Conservation (phyloP, 2,888 invertebrate genomes). For the Thereva nobilitata region DNA sequence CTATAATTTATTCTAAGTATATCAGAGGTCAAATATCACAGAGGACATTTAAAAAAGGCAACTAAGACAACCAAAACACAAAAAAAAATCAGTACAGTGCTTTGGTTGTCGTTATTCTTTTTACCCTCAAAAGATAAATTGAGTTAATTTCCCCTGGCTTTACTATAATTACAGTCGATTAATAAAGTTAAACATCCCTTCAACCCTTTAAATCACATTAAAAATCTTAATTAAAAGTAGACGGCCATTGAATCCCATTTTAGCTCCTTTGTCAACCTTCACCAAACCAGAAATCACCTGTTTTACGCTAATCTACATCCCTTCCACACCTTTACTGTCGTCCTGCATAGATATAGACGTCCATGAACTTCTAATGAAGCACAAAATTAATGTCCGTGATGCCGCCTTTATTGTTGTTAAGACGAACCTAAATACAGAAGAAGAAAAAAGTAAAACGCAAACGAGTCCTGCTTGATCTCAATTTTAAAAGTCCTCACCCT, state of each 20-base stretch:
- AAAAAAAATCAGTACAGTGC: no score
- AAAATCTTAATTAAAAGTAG: conserved; percentile 39
- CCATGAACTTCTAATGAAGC: conserved; percentile 34
- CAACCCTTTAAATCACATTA: conserved; percentile 33
- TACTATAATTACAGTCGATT: conserved; percentile 6
- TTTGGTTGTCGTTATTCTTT: no score
- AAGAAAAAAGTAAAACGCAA: conserved; percentile 10
- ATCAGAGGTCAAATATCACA: no score
- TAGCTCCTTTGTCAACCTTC: conserved; percentile 32
- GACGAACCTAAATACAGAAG: background rate
- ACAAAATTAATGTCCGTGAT: conserved; percentile 40
- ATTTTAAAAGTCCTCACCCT: conserved; percentile 5
- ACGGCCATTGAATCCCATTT: conserved; percentile 8
- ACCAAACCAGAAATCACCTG: conserved; percentile 42
- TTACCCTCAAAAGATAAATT: no score
- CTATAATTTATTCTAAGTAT: no score
- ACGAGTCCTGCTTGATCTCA: conserved; percentile 13
- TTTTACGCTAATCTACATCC: conserved; percentile 36
- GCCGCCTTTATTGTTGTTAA: conserved; percentile 29
- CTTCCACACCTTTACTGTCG: conserved; percentile 23
- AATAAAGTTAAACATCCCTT: background rate
- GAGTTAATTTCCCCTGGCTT: no score
- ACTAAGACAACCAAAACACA: no score
- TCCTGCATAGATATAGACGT: conserved; percentile 10
- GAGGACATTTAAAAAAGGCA: no score